Conservation (phyloP, 2,797 vertebrate species). For the Periophthalmus magnuspinnatus region DNA sequence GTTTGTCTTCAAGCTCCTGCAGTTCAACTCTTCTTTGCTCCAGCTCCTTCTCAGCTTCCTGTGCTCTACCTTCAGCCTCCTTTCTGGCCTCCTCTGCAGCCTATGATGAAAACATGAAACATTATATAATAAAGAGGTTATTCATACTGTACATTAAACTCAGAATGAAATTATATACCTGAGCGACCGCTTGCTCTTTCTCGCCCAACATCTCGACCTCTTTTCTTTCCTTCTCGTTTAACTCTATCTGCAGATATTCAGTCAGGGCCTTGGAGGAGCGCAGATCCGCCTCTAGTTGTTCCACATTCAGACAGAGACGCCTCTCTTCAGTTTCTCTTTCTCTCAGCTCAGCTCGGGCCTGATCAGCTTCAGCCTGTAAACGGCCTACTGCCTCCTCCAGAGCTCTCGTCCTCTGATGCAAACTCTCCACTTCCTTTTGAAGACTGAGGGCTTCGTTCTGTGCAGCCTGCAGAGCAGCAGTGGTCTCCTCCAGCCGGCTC, state of each 20-base stretch:
- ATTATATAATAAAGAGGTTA: neutral
- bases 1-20: conserved; percentile 72
- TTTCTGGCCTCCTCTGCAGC: conserved; percentile 84
- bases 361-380: conserved; percentile 73
- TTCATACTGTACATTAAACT: neutral
- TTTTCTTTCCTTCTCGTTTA: conserved; percentile 85
- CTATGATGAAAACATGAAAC: conserved; percentile 43
- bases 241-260: conserved; percentile 81
- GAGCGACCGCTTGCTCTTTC: conserved; percentile 86
- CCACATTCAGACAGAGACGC: conserved; percentile 80
- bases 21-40: conserved; percentile 75
- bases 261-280: conserved; percentile 84
- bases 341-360: conserved; percentile 72
- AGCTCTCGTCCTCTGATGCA: conserved; percentile 70
- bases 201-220: conserved; percentile 86
- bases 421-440: conserved; percentile 74
- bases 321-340: conserved; percentile 83
- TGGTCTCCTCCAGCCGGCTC: conserved; percentile 64
- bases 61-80: conserved; percentile 79
- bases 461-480: conserved; percentile 65
- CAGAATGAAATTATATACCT: conserved; percentile 54
- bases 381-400: conserved; percentile 80
- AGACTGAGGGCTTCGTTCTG: conserved; percentile 67
- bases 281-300: conserved; percentile 89
- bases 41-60: conserved; percentile 80